Conservation (phyloP, 2,888 invertebrate genomes). For the Heliconius erato region DNA sequence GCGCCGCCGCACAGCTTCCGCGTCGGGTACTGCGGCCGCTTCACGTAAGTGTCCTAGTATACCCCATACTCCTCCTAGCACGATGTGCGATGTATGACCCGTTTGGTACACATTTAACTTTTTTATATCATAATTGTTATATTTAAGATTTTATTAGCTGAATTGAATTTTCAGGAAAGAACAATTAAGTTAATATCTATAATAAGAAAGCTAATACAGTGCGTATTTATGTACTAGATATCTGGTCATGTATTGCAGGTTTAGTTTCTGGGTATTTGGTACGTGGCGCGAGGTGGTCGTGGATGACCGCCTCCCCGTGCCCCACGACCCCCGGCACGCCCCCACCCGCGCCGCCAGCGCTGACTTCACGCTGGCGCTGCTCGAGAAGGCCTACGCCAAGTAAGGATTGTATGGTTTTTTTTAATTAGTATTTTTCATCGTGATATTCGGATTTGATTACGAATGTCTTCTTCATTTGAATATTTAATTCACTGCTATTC, state of each 20-base stretch:
- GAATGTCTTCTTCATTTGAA: not conserved
- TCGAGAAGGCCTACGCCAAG: constrained; percentile 94
- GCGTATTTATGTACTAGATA: no score
- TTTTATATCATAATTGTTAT: no score
- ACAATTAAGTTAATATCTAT: no score
- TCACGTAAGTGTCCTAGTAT: constrained; percentile 69
- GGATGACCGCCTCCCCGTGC: constrained; percentile 91
- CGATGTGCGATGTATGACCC: no score
- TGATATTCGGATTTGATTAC: not conserved
- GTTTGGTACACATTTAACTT: no score
- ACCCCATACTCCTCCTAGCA: not conserved
- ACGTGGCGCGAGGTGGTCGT: constrained; percentile 91
- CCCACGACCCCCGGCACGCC: constrained; percentile 77
- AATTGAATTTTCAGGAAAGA: no score
- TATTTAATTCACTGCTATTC: not conserved
- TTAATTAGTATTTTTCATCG: no score
- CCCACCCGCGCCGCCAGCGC: constrained; percentile 82
- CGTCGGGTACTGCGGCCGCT: constrained; percentile 87
- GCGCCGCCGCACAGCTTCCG: constrained; percentile 89
- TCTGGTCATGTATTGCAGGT: constrained; percentile 72
- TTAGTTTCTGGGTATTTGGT: constrained; percentile 93
- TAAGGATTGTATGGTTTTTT: constrained; percentile 61
- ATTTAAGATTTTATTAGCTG: no score
- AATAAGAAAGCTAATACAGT: no score
- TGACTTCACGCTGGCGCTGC: constrained; percentile 92